These are phyloP conservation scores for Orientallactaga bullata DNA, from an alignment of 2,113 vertebrate species.

Conservation along the genomic window DNA sequence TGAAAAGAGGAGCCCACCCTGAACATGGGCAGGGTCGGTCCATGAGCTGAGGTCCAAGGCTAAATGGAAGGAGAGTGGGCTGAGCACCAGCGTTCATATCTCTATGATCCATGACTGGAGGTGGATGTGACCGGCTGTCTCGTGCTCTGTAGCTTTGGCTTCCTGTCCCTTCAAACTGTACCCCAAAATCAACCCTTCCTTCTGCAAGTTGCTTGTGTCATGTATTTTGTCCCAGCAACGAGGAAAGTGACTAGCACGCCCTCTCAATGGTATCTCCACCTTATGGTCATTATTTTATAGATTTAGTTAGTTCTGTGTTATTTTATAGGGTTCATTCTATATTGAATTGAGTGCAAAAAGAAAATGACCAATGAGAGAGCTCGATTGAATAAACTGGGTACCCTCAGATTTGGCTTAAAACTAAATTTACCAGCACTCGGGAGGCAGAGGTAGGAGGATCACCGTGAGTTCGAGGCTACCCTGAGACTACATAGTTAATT, in stretches of 20 bases:
- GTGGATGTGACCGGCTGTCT: neutral
- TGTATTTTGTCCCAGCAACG: neutral
- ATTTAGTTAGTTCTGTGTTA: neutral
- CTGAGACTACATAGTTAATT: no score
- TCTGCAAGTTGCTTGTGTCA: no score
- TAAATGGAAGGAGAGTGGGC: neutral
- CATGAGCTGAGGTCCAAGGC: neutral
- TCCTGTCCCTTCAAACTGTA: neutral
- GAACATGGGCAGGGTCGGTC: neutral
- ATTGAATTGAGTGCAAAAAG: neutral
- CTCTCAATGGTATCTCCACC: neutral
- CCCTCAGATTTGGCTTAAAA: neutral
- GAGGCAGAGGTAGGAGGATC: no score
- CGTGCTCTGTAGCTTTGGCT: no score
- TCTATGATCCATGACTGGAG: no score
- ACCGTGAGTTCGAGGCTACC: no score
- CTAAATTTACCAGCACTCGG: neutral
- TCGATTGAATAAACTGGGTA: neutral
- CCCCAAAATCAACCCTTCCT: neutral
- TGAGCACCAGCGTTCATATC: neutral
- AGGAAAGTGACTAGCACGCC: neutral
- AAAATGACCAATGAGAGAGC: neutral
- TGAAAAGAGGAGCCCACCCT: neutral
- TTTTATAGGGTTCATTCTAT: neutral
- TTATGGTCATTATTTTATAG: neutral